Evolutionary conservation across 2,113 vertebrate genomes (phyloP).

Genomic region (Takifugu bimaculatus): DNA sequence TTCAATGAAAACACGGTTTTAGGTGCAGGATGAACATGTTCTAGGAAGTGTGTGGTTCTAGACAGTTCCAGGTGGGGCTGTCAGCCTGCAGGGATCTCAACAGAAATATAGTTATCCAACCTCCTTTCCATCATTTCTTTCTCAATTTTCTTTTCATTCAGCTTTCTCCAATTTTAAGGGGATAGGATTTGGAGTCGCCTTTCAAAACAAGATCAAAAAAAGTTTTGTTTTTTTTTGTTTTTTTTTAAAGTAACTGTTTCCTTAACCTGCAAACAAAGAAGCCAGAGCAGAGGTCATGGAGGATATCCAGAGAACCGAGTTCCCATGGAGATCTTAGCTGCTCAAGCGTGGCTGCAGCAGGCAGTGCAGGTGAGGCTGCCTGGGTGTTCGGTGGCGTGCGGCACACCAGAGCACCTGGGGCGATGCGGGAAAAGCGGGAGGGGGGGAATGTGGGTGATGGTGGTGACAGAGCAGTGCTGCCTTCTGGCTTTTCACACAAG

Average conservation of each 20-base stretch:
- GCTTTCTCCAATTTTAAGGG: constrained; percentile 2
- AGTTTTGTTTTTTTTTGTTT: neutral
- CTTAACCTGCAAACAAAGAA: no score
- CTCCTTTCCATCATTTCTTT: constrained; percentile 16
- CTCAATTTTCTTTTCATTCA: constrained; percentile 12
- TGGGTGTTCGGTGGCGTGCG: constrained; percentile 55
- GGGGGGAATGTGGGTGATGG: neutral
- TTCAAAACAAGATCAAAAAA: constrained; percentile 10
- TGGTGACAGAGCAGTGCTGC: constrained; percentile 11
- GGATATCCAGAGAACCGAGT: constrained; percentile 41
- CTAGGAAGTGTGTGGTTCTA: no score
- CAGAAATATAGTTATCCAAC: constrained; percentile 19
- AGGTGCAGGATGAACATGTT: no score
- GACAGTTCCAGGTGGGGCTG: no score
- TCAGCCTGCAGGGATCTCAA: constrained; percentile 1
- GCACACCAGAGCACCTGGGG: constrained; percentile 37
- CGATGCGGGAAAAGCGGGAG: constrained; percentile 23
- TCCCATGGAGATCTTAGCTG: constrained; percentile 40
- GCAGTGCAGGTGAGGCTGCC: constrained; percentile 51
- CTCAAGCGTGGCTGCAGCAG: constrained; percentile 50
- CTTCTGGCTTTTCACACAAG: constrained; percentile 28
- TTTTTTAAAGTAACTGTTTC: no score
- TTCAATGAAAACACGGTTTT: no score
- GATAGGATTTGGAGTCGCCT: constrained; percentile 8
- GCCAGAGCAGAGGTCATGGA: constrained; percentile 38